These are phyloP conservation scores for Poeciliopsis presidionis DNA, from an alignment of 2,797 vertebrate genomes.

Conservation along the genomic window DNA sequence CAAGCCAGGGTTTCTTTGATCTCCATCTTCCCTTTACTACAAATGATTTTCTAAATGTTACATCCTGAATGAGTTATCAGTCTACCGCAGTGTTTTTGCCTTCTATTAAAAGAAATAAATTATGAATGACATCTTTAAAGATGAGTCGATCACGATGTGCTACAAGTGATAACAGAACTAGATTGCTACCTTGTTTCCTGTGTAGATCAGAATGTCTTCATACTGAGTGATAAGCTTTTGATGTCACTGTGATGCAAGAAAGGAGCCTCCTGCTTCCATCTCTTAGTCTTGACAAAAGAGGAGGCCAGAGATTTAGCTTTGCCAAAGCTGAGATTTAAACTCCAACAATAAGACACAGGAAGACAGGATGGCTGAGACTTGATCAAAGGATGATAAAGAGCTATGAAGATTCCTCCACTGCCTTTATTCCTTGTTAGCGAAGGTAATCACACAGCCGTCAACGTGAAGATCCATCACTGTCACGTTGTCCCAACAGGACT, in stretches of 20 bases:
- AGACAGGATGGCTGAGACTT: slow-evolving; percentile 34
- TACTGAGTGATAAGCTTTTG: slow-evolving; percentile 15
- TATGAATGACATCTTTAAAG: slow-evolving; percentile 29
- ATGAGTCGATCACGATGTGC: slow-evolving; percentile 10
- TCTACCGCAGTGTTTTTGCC: slow-evolving; percentile 50
- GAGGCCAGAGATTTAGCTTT: slow-evolving; percentile 26
- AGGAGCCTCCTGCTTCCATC: slow-evolving; percentile 22
- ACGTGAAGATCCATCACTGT: slow-evolving; percentile 64
- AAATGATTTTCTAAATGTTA: slow-evolving; percentile 67
- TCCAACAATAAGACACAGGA: slow-evolving; percentile 33
- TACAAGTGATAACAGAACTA: background rate
- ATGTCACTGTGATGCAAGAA: slow-evolving; percentile 18
- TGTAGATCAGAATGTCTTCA: slow-evolving; percentile 17
- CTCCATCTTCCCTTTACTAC: slow-evolving; percentile 68
- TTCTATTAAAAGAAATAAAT: slow-evolving; percentile 34
- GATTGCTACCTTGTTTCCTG: background rate
- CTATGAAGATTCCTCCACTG: slow-evolving; percentile 54
- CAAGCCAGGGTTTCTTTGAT: slow-evolving; percentile 66
- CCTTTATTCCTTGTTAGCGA: slow-evolving; percentile 68
- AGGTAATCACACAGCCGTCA: slow-evolving; percentile 70
- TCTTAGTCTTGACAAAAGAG: slow-evolving; percentile 40
- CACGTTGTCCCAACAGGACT: slow-evolving; percentile 55
- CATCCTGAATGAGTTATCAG: slow-evolving; percentile 66
- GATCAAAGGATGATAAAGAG: slow-evolving; percentile 73
- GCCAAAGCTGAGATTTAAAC: slow-evolving; percentile 34